Evolutionary conservation across 2,888 invertebrate genomes (phyloP).

Genomic region (Apomyelois bistriatella): DNA sequence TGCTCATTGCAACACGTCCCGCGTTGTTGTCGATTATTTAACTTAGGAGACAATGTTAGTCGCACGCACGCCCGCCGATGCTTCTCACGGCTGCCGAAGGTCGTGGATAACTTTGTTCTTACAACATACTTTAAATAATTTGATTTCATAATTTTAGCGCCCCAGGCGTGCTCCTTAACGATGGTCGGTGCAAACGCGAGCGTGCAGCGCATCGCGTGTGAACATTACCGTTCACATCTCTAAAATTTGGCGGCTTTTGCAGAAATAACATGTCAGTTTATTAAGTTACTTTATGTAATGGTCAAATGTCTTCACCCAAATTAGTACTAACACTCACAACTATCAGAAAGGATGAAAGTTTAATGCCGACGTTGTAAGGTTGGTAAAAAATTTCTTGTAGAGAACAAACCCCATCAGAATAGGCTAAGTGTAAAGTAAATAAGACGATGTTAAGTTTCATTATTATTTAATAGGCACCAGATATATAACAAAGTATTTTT

Average conservation of each 20-base stretch:
- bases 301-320: slow-evolving; percentile 10
- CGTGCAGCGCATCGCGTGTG: slow-evolving; percentile 11
- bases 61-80: slow-evolving; percentile 55
- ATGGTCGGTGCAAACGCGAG: slow-evolving; percentile 14
- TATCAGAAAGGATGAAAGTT: neutral
- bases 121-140: slow-evolving; percentile 75
- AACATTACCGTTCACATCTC: slow-evolving; percentile 15
- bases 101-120: slow-evolving; percentile 69
- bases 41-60: slow-evolving; percentile 69
- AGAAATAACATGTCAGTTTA: neutral
- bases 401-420: too few species aligned
- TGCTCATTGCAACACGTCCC: slow-evolving; percentile 52
- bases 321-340: neutral
- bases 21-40: slow-evolving; percentile 71
- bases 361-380: neutral
- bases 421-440: too few species aligned
- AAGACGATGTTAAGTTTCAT: too few species aligned
- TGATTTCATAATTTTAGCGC: slow-evolving; percentile 68
- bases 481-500: too few species aligned
- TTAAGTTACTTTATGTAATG: slow-evolving; percentile 4
- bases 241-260: neutral
- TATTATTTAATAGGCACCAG: too few species aligned
- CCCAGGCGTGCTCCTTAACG: slow-evolving; percentile 46
- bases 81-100: slow-evolving; percentile 76
- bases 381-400: too few species aligned